Evolutionary conservation across 2,888 invertebrate genomes (phyloP).

Genomic region (Habrosyne pyritoides): DNA sequence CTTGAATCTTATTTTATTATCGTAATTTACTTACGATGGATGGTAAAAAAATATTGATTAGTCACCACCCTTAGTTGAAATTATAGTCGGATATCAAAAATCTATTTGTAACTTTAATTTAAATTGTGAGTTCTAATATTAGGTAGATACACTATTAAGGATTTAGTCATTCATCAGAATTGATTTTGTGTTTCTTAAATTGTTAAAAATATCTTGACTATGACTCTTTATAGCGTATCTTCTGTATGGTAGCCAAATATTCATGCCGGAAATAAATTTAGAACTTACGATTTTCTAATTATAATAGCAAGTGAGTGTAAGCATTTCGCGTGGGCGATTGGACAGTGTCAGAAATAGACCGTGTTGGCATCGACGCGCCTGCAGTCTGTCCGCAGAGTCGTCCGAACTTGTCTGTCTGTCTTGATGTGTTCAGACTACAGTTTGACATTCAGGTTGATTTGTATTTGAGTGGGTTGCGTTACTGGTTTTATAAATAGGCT

Average conservation of each 20-base stretch:
- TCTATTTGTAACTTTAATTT: too few species aligned
- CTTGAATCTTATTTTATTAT: neutral
- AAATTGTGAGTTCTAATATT: too few species aligned
- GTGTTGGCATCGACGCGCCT: conserved; percentile 69
- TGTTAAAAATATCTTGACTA: conserved; percentile 12
- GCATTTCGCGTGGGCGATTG: conserved; percentile 77
- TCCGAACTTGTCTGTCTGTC: conserved; percentile 43
- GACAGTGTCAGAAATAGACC: conserved; percentile 67
- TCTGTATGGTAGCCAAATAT: conserved; percentile 35
- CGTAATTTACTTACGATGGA: neutral
- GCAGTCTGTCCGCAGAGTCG: conserved; percentile 42
- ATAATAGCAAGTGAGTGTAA: conserved; percentile 79
- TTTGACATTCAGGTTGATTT: neutral
- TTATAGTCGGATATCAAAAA: too few species aligned
- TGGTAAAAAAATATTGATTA: too few species aligned
- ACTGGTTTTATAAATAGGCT: conserved; percentile 1
- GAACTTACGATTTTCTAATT: conserved; percentile 75
- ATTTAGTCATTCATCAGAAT: neutral
- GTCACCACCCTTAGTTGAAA: too few species aligned
- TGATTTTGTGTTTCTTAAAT: neutral
- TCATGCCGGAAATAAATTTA: conserved; percentile 57
- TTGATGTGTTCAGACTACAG: conserved; percentile 12
- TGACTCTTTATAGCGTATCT: conserved; percentile 17
- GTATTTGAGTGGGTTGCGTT: neutral
- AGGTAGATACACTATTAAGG: too few species aligned